These are phyloP conservation scores for Hippoglossus stenolepis DNA, from an alignment of 2,113 vertebrate species.

Conservation along the genomic window DNA sequence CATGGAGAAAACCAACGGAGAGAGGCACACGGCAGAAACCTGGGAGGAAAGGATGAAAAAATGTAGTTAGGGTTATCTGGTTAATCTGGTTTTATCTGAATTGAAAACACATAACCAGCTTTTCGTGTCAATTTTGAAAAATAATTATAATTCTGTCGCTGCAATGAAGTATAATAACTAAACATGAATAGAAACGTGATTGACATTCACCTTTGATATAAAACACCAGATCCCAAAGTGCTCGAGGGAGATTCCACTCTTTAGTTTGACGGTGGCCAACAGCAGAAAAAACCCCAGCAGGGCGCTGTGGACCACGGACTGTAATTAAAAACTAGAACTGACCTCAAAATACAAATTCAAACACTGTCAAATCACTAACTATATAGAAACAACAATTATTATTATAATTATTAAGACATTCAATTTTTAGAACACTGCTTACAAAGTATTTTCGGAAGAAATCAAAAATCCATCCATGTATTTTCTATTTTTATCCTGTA, in stretches of 20 bases:
- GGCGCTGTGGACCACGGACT: slow-evolving; percentile 79
- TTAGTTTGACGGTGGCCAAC: slow-evolving; percentile 87
- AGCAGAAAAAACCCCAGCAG: slow-evolving; percentile 91
- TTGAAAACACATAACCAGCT: not conserved
- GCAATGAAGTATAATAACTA: not conserved
- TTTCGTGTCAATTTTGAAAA: no score
- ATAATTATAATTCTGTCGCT: no score
- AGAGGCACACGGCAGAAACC: slow-evolving; percentile 87
- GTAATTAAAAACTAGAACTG: not conserved
- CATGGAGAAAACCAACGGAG: slow-evolving; percentile 85
- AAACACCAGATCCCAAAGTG: slow-evolving; percentile 89
- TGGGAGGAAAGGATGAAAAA: slow-evolving; percentile 43
- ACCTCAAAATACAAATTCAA: no score
- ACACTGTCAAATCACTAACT: not conserved
- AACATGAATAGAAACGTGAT: not conserved
- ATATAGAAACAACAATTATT: not conserved
- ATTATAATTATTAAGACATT: no score
- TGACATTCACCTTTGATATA: slow-evolving; percentile 89
- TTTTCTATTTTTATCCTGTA: no score
- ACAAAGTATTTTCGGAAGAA: not conserved
- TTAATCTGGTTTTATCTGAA: not conserved
- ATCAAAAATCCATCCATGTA: not conserved
- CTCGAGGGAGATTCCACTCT: slow-evolving; percentile 82
- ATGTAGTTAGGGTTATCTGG: no score
- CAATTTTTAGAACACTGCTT: no score